These are phyloP conservation scores for Lathamus discolor DNA, from an alignment of 2,113 vertebrate species.

Conservation along the genomic window DNA sequence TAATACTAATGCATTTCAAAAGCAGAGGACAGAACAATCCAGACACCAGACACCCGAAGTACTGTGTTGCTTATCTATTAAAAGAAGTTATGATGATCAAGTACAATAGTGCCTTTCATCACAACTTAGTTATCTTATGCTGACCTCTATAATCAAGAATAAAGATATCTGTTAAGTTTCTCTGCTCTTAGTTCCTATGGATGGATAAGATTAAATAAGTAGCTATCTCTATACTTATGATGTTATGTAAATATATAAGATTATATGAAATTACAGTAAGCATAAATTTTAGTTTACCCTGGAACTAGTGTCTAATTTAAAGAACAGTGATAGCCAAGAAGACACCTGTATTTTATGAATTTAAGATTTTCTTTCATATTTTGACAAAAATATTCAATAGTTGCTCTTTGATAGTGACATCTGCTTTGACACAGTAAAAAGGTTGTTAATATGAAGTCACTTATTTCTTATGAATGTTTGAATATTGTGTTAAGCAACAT, in stretches of 20 bases:
- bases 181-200: neutral
- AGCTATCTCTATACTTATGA: neutral
- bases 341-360: neutral
- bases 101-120: neutral
- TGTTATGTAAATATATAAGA: no score
- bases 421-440: neutral
- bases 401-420: neutral
- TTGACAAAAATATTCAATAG: neutral
- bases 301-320: neutral
- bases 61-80: neutral
- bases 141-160: neutral
- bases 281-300: neutral
- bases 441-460: neutral
- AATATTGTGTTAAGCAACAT: neutral
- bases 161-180: neutral
- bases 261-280: neutral
- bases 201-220: neutral
- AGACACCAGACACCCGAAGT: neutral
- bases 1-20: neutral
- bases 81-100: neutral
- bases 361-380: neutral
- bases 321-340: neutral
- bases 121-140: neutral
- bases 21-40: neutral
- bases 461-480: neutral